These are phyloP conservation scores for Seriola rivoliana DNA, from an alignment of 2,113 vertebrate genomes.

Conservation along the genomic window DNA sequence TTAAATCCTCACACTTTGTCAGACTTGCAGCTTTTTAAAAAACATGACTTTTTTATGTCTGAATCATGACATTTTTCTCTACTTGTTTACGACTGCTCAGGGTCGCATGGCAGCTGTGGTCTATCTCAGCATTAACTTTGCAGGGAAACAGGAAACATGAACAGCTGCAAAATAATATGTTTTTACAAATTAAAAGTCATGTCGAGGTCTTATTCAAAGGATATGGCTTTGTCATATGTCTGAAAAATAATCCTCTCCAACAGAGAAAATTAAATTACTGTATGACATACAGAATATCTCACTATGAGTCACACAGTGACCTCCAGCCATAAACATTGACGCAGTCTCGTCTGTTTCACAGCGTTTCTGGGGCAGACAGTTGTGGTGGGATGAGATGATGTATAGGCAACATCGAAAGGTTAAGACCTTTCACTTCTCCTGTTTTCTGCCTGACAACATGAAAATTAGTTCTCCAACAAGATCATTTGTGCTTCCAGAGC, in stretches of 20 bases:
- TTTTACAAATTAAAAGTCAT: not conserved
- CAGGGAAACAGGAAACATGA: not conserved
- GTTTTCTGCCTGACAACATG: not conserved
- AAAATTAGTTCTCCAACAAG: too few relatives aligned
- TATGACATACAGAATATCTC: not conserved
- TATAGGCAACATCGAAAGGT: not conserved
- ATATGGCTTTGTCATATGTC: not conserved
- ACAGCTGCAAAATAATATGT: not conserved
- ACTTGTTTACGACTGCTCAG: not conserved
- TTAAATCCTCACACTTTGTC: too few relatives aligned
- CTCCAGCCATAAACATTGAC: not conserved
- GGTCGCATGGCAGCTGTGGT: not conserved
- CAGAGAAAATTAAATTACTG: not conserved
- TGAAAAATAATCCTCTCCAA: not conserved
- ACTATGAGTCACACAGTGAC: conserved; percentile 1
- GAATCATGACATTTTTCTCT: not conserved
- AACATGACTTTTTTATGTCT: too few relatives aligned
- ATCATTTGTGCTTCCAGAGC: not conserved
- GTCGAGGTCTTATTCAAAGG: not conserved
- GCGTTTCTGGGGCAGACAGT: not conserved
- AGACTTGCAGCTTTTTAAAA: too few relatives aligned
- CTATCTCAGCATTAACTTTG: not conserved
- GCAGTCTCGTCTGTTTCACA: conserved; percentile 1
- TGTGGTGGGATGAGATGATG: not conserved
- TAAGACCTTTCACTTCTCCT: not conserved